Base-by-base conservation (phyloP, 2,113 vertebrate genomes). In the Odocoileus virginianus region DNA sequence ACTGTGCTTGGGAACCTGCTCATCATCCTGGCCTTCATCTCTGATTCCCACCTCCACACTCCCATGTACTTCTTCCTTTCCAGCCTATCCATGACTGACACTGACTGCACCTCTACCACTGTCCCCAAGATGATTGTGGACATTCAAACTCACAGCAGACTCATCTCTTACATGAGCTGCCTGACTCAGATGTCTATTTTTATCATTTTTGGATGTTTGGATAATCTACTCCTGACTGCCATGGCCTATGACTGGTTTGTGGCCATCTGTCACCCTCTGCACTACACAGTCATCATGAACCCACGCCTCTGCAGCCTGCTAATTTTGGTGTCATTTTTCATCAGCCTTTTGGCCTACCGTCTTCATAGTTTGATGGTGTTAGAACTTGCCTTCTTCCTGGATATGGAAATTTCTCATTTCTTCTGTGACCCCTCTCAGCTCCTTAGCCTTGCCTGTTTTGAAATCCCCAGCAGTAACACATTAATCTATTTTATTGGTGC, bases 401-500 rank as follows among this genome's bases (percentile, higher is more conserved):
- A 94, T 6, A 87, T 57, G 6, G 52, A 97, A 76, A 89, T 95
- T 5, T 33, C 91, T 23, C 83, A 74, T 74, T 95, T 98, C 67
- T 95, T 96, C 88, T 96, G 93, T 52, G 93, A 96, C 40, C 87
- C 78, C 64, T 36, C 89, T 57, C 96, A 92, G 52, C 60, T 95
- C 6, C 33, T 97, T 43, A 85, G 60, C 4, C 58, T 96, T 30
- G 78, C 93, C 30, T 96, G 95, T 67, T 64, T n/a, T 61, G 6
- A 64, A 23, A 87, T 25, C 21, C 21, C 30, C 45, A 50, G 27
- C 91, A 60, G 11, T n/a, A 55, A 19, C 3, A 3, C 45, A n/a
- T 45, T 45, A 4, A 64, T 54, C 4, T 19, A 82, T 28, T n/a
- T 87, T 64, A 25, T 45, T 54, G 91, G 27, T n/a, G 58, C 17